Evolutionary conservation across 30 jellyfish, hydroid and myxozoan genomes (phyloP), one percentile per base, ranked within the genome.

Genomic region (Pseudorhiza aurosa): DNA sequence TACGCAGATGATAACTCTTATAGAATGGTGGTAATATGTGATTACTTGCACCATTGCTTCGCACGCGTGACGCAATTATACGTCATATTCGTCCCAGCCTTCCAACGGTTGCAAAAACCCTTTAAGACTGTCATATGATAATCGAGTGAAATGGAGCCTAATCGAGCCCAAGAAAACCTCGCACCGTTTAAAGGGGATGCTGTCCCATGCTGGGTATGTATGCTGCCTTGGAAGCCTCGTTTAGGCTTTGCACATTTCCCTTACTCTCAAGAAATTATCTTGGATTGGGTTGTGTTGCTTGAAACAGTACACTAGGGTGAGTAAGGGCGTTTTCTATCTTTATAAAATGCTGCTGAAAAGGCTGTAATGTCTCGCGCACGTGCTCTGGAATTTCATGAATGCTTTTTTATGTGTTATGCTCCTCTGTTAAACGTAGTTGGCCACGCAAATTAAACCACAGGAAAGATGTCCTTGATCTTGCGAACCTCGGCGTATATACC

Each of bases 351-450:
- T 21, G 12, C 22, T 53, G 4, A 53, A 53, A 1, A 21, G 10
- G 36, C 67, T 36, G 6, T 4, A 0, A n/a, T 35, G 32, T n/a
- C 12, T 18, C 35, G 83, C 83, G 83, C 86, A 14, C 21, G 33
- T 53, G 58, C 29, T 21, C 2, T 73, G 86, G 86, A 73, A 73
- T 73, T 73, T 73, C 86, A 73, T 73, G 86, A 73, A 33, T 51
- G 86, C 68, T 11, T 19, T 40, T 5, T 36, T 35, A 15, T 45
- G 42, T 68, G 50, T 39, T 39, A 39, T 39, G 12, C 12, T 39
- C 50, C 5, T 18, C 4, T n/a, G 5, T 39, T 15, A n/a, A n/a
- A n/a, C n/a, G n/a, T n/a, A n/a, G n/a, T n/a, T n/a, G n/a, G 0
- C 5, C 21, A 1, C 12, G 59, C 77, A 64, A 64, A 64, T 31